Percentiles rank a stretch among this genome's conserved stretches.
phyloP scores from a whole-genome alignment of 2,113 vertebrate genomes.

The Pachycephala philippinensis region DNA sequence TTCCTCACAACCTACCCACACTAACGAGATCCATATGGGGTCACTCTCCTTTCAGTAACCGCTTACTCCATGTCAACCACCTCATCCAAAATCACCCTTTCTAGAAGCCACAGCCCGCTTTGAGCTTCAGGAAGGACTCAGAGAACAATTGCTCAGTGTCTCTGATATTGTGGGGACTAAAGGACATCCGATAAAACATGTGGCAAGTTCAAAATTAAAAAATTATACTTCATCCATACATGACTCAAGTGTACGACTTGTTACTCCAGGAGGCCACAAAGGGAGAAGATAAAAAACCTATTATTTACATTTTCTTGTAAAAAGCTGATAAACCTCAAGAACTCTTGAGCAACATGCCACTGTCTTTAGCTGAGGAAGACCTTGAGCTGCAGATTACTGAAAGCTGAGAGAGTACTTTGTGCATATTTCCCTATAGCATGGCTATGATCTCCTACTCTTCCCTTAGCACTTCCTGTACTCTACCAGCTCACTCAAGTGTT shows the following conservation, averaged over 20 bases:
- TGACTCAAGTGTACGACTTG: background rate
- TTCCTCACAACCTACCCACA: background rate
- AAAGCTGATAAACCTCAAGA: background rate
- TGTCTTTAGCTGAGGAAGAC: background rate
- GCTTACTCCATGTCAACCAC: background rate
- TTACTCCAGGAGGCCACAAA: background rate
- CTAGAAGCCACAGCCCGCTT: background rate
- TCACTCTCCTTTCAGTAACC: background rate
- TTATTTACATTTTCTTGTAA: background rate
- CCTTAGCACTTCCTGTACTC: background rate
- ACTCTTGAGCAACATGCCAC: background rate
- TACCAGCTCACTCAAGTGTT: accelerated
- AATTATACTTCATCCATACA: background rate
- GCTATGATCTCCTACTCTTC: background rate
- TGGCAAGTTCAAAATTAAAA: background rate
- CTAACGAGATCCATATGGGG: background rate
- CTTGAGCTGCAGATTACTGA: background rate
- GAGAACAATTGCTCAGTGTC: background rate
- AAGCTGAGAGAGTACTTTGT: background rate
- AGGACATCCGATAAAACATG: background rate
- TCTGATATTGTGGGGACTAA: background rate
- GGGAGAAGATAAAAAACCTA: background rate
- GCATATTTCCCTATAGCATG: background rate
- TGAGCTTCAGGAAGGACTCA: background rate
- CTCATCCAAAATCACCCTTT: background rate